phyloP scores from a whole-genome alignment of 2,888 invertebrate species.

The Leistus spinibarbis region DNA sequence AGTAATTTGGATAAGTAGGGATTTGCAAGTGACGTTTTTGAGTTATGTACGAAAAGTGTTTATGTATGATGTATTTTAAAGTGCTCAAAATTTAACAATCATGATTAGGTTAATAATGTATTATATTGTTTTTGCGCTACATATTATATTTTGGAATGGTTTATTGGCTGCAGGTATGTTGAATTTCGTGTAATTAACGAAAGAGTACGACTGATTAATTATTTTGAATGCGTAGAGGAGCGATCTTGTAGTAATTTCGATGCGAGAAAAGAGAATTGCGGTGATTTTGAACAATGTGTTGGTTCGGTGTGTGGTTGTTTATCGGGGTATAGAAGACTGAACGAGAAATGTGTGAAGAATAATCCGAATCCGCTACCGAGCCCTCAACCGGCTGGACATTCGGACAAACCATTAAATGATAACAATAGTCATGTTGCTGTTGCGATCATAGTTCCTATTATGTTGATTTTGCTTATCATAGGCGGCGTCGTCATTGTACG shows the following conservation, averaged over 20 bases:
- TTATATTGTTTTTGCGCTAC: slow-evolving; percentile 23
- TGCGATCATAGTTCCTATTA: slow-evolving; percentile 52
- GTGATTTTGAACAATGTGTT: slow-evolving; percentile 49
- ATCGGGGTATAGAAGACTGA: slow-evolving; percentile 46
- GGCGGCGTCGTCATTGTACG: slow-evolving; percentile 51
- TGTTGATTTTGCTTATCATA: slow-evolving; percentile 54
- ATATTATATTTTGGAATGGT: slow-evolving; percentile 21
- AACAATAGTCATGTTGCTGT: slow-evolving; percentile 50
- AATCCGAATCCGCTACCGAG: slow-evolving; percentile 40
- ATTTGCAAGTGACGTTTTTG: slow-evolving; percentile 25
- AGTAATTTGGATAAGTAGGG: slow-evolving; percentile 22
- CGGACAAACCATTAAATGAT: slow-evolving; percentile 44
- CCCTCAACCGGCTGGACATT: slow-evolving; percentile 48
- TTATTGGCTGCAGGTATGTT: slow-evolving; percentile 26
- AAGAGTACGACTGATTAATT: background rate
- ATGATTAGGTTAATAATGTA: slow-evolving; percentile 29
- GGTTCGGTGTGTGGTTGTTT: slow-evolving; percentile 49
- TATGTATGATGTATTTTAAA: slow-evolving; percentile 26
- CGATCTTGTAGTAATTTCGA: slow-evolving; percentile 41
- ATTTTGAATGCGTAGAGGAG: background rate
- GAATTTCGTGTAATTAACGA: slow-evolving; percentile 6
- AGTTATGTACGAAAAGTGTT: slow-evolving; percentile 33
- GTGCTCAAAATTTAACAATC: slow-evolving; percentile 23
- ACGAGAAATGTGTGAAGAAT: slow-evolving; percentile 44
- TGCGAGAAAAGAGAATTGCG: slow-evolving; percentile 46